Base-by-base conservation (phyloP, 2,888 invertebrate genomes). In the Atethmia centrago region DNA sequence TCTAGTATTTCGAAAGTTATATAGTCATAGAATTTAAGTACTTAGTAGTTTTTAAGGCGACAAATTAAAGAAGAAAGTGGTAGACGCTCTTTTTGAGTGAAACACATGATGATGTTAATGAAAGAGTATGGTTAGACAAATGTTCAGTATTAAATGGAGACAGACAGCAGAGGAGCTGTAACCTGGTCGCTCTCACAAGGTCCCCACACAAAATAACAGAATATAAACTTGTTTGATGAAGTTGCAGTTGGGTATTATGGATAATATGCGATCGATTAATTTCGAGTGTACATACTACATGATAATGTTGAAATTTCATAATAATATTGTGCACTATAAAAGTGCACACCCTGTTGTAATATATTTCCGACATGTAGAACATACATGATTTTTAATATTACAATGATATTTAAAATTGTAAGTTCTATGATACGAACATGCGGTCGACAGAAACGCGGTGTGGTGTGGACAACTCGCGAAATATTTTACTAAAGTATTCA, bases 11-110 rank as follows among this genome's bases (percentile, higher is more conserved):
- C 84, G 69, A 83, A 89, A 87, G 79, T 89, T 88, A 86, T 87
- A 85, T 90, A 93, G 92, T 93, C 92, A 91, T 93, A 92, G 88
- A 66, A 61, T 84, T 75, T 92, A 92, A 89, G 91, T 85, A 88
- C 75, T 86, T 87, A 87, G 70, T 83, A 83, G 72, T 78, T 74
- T 75, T 79, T 84, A 86, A 75, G 86, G 47, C 40, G 47, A 53
- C 28, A 61, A 71, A 47, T 62, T n/a, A n/a, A n/a, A n/a, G 67
- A 42, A 21, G 42, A 45, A 66, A 65, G 51, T 14, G 79, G 80
- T 88, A 89, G 87, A 77, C 78, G 90, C 90, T 89, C 89, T 89
- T 90, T 90, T 91, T 90, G 91, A 88, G 89, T 86, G 79, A 77
- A 82, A 77, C 64, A 75, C 83, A 70, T 83, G 82, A 72, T 78